Percentiles rank a stretch among this genome's conserved stretches.
phyloP scores from a whole-genome alignment of 2,113 vertebrate species.

The Bombycilla garrulus region DNA sequence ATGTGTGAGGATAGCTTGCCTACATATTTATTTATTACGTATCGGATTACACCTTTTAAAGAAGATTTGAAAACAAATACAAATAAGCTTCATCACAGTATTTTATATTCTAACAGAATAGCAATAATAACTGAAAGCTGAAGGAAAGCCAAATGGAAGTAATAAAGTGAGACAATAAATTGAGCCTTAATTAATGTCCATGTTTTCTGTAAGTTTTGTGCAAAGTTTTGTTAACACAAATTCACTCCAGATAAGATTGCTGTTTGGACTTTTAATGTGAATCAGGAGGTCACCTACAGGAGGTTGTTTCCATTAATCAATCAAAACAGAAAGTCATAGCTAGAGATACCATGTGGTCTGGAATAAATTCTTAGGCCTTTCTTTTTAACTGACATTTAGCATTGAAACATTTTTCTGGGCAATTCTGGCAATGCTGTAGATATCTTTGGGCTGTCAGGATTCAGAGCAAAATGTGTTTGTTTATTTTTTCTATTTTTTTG shows the following conservation, averaged over 20 bases:
- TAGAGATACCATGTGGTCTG: too few relatives aligned
- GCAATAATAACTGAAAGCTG: background rate
- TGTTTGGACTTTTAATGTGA: background rate
- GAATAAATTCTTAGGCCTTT: background rate
- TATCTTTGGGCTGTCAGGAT: background rate
- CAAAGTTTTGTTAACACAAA: background rate
- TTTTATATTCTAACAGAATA: background rate
- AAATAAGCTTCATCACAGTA: background rate
- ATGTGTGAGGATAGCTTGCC: background rate
- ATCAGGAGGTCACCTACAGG: background rate
- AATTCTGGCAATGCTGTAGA: background rate
- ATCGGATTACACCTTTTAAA: background rate
- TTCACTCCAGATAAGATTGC: background rate
- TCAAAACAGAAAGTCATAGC: background rate
- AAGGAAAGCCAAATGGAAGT: background rate
- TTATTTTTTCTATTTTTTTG: background rate
- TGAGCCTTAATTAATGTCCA: background rate
- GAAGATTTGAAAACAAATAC: background rate
- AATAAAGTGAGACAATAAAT: background rate
- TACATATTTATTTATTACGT: background rate
- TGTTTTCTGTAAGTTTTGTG: background rate
- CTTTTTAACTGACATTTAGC: background rate
- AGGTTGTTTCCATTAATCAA: background rate
- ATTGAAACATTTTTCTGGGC: background rate
- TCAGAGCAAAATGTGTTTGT: background rate